Evolutionary conservation across 2,113 vertebrate species (phyloP).

Genomic region (Dolichotis patagonum): DNA sequence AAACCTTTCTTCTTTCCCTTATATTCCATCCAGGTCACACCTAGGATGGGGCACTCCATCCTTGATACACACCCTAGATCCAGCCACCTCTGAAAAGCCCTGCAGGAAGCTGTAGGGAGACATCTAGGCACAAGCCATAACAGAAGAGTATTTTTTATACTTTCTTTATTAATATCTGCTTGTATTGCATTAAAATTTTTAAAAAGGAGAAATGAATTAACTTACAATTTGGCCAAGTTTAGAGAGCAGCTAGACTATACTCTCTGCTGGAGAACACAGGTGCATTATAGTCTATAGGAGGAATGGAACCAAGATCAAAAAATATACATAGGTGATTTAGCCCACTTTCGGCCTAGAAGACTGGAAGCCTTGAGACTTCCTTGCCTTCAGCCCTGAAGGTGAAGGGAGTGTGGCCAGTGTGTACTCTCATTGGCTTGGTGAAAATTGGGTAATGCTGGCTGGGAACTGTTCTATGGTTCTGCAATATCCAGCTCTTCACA

Average conservation of each 20-base stretch:
- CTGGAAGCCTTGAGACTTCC: background rate
- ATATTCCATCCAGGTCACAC: background rate
- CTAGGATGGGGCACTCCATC: background rate
- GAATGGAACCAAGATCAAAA: background rate
- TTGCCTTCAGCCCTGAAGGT: background rate
- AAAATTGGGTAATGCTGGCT: background rate
- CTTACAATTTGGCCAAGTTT: background rate
- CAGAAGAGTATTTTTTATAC: background rate
- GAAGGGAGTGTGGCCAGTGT: background rate
- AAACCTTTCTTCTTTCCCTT: background rate
- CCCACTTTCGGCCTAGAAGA: too few species aligned
- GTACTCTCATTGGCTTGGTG: background rate
- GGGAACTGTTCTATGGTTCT: background rate
- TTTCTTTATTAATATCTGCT: background rate
- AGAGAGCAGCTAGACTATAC: background rate
- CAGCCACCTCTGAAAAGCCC: background rate
- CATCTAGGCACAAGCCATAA: background rate
- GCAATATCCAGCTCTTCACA: background rate
- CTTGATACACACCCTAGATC: background rate
- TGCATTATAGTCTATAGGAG: background rate
- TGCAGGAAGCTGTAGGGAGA: background rate
- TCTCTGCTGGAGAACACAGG: background rate
- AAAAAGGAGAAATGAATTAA: background rate
- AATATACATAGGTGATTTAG: too few species aligned
- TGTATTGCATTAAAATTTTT: background rate